Evolutionary conservation across 2,888 invertebrate species (phyloP).

Genomic region (Eupithecia centaureata): DNA sequence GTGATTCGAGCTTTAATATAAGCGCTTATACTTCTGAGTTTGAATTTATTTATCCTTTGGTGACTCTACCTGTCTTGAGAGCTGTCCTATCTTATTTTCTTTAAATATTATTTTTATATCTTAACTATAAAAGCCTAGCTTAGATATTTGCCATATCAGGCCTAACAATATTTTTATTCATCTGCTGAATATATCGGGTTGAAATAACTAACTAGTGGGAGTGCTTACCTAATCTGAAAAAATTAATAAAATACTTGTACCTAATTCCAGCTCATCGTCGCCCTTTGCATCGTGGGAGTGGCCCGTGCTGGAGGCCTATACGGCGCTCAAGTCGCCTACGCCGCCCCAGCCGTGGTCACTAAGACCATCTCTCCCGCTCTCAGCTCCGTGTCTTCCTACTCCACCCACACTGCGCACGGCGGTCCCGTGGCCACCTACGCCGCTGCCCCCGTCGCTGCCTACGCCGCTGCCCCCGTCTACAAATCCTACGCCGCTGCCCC

Average conservation of each 20-base stretch:
- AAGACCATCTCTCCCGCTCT: conserved; percentile 57
- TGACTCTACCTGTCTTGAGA: not conserved
- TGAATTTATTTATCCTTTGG: not conserved
- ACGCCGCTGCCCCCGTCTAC: conserved; percentile 77
- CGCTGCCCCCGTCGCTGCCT: conserved; percentile 80
- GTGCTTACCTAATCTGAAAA: not conserved
- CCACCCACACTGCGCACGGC: conserved; percentile 59
- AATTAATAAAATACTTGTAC: not conserved
- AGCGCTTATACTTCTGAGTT: not conserved
- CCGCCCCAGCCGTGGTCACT: conserved; percentile 61
- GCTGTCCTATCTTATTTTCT: not conserved
- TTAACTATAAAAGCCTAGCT: not conserved
- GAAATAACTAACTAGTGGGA: not conserved
- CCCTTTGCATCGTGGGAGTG: conserved; percentile 84
- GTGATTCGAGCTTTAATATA: not conserved
- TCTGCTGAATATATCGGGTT: not conserved
- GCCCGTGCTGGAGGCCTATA: conserved; percentile 83
- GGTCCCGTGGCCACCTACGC: conserved; percentile 57
- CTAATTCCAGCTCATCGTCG: conserved; percentile 77
- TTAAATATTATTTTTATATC: not conserved
- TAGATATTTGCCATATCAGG: not conserved
- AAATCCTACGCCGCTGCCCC: conserved; percentile 82
- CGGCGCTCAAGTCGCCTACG: conserved; percentile 76
- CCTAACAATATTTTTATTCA: not conserved
- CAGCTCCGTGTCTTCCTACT: conserved; percentile 63